A percentile compares a stretch with the other conserved stretches of the same genome.
Evolutionary conservation across 2,797 vertebrate genomes (phyloP).

Genomic region (Neosilurus hyrtlii): DNA sequence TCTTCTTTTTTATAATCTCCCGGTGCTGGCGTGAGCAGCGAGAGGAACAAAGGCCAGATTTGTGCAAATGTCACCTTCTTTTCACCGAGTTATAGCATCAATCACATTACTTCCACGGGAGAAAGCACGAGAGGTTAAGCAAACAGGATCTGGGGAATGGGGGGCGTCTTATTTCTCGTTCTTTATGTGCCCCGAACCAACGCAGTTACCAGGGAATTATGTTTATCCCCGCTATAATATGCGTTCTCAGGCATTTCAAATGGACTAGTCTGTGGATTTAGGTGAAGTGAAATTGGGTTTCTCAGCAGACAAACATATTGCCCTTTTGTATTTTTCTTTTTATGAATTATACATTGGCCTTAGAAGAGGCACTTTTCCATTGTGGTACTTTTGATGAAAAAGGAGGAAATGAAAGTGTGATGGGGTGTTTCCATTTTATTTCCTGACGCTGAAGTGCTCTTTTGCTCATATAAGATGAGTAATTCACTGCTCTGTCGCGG

Average conservation of each 20-base stretch:
- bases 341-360: constrained; percentile 54
- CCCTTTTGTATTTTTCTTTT: constrained; percentile 46
- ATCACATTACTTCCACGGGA: constrained; percentile 76
- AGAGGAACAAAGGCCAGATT: constrained; percentile 77
- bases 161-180: constrained; percentile 67
- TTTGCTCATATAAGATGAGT: constrained; percentile 30
- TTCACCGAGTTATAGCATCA: constrained; percentile 71
- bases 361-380: constrained; percentile 46
- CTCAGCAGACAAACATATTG: constrained; percentile 55
- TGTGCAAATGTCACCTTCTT: constrained; percentile 77
- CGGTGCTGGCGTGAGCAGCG: constrained; percentile 65
- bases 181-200: constrained; percentile 63
- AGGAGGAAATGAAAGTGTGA: constrained; percentile 41
- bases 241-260: constrained; percentile 67
- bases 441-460: constrained; percentile 33
- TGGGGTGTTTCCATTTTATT: constrained; percentile 37
- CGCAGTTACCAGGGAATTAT: constrained; percentile 70
- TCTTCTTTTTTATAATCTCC: constrained; percentile 66
- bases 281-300: constrained; percentile 59
- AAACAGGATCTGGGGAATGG: constrained; percentile 67
- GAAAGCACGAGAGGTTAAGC: constrained; percentile 73
- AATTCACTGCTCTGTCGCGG: constrained; percentile 36
- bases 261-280: constrained; percentile 66
- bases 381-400: constrained; percentile 34
- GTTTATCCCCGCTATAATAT: constrained; percentile 75